Percentiles rank a stretch among this genome's conserved stretches.
These are phyloP conservation scores for Stigmatopora argus DNA, from an alignment of 2,113 vertebrate genomes.

Conservation along the genomic window DNA sequence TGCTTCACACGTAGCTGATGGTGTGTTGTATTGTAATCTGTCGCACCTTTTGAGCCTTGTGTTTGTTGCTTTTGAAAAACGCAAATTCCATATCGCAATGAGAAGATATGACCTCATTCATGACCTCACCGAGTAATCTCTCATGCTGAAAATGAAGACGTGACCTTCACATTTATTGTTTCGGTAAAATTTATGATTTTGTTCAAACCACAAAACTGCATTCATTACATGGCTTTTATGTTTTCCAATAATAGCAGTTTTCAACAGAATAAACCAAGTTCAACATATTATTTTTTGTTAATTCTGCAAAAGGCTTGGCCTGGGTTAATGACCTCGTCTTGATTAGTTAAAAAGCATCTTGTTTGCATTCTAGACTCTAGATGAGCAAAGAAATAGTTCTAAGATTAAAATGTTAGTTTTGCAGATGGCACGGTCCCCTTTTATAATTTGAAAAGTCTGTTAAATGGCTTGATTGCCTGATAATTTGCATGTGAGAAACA, in stretches of 20 bases:
- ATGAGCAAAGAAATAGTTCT: neutral
- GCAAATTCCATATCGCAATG: neutral
- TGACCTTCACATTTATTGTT: constrained; percentile 5
- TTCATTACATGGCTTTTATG: neutral
- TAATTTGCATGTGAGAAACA: constrained; percentile 31
- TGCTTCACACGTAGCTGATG: neutral
- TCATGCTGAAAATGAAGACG: constrained; percentile 4
- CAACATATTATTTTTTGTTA: neutral
- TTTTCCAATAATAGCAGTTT: neutral
- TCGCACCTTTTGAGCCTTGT: neutral
- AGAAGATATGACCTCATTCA: neutral
- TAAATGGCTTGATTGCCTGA: neutral
- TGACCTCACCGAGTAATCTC: neutral
- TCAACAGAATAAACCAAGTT: constrained; percentile 1
- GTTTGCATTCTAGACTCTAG: neutral
- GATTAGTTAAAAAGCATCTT: neutral
- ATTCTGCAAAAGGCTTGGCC: neutral
- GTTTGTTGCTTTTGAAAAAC: neutral
- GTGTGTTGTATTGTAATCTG: neutral
- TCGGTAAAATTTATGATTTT: neutral
- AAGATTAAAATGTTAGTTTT: constrained; percentile 9
- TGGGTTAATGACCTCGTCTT: neutral
- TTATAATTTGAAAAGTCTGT: constrained; percentile 20
- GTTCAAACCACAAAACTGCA: constrained; percentile 1
- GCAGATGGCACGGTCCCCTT: constrained; percentile 36